A percentile compares a stretch with the other conserved stretches of the same genome.
Conservation (phyloP, 2,113 vertebrate genomes). For the Nematolebias whitei region DNA sequence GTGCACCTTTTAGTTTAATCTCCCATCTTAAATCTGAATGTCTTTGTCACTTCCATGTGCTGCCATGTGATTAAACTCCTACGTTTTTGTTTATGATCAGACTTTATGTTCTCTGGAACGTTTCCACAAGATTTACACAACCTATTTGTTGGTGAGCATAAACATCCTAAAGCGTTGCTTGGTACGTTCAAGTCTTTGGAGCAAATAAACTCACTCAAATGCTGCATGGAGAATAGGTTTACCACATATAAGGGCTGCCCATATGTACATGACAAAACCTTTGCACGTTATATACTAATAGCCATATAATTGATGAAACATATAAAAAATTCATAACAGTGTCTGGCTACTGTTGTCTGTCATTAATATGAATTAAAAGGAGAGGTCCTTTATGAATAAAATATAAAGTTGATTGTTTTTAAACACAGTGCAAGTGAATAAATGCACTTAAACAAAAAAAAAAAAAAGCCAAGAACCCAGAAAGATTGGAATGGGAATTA, state of each 20-base stretch:
- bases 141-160: conserved; percentile 36
- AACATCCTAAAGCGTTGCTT: conserved; percentile 47
- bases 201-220: conserved; percentile 36
- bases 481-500: too few relatives aligned
- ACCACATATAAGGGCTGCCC: background rate
- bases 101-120: conserved; percentile 42
- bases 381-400: background rate
- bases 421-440: too few relatives aligned
- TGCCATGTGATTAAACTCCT: conserved; percentile 13
- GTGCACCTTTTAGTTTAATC: background rate
- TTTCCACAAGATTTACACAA: conserved; percentile 36
- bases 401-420: too few relatives aligned
- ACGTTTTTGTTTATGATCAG: conserved; percentile 39
- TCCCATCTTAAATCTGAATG: background rate
- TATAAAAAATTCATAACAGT: background rate
- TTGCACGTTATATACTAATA: conserved; percentile 2
- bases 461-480: too few relatives aligned
- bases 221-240: conserved; percentile 23
- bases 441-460: too few relatives aligned
- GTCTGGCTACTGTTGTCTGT: background rate
- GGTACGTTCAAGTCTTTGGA: conserved; percentile 40
- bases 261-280: conserved; percentile 23
- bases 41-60: conserved; percentile 18
- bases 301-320: background rate
- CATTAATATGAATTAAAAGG: conserved; percentile 4